Evolutionary conservation across 2,113 vertebrate genomes (phyloP).

Genomic region (Sialia sialis): DNA sequence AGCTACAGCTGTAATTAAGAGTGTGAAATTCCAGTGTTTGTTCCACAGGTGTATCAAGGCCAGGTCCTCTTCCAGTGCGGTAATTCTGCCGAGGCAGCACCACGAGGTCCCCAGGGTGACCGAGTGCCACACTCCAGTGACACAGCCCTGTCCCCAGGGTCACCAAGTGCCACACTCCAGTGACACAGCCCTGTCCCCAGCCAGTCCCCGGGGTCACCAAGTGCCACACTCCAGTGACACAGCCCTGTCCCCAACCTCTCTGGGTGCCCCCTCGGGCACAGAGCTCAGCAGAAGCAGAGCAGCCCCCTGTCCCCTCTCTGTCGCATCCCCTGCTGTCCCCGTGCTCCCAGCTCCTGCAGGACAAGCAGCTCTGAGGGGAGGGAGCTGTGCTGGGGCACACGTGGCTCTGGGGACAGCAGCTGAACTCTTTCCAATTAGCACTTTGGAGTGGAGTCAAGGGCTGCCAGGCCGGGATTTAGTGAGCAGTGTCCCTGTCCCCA

Average conservation of each 20-base stretch:
- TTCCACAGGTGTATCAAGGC: not conserved
- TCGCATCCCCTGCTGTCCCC: not conserved
- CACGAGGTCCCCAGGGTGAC: not conserved
- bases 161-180: too few relatives aligned
- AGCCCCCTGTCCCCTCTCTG: not conserved
- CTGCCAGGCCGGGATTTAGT: conserved; percentile 47
- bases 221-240: too few relatives aligned
- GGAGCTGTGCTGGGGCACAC: not conserved
- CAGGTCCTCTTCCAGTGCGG: not conserved
- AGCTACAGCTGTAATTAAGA: not conserved
- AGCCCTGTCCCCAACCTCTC: not conserved
- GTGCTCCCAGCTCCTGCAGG: not conserved
- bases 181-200: too few relatives aligned
- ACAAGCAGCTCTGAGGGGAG: not conserved
- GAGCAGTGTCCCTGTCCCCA: conserved; percentile 11
- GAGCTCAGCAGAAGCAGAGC: not conserved
- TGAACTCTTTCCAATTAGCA: conserved; percentile 56
- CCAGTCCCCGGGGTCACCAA: too few relatives aligned
- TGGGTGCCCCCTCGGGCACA: not conserved
- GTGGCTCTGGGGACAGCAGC: not conserved
- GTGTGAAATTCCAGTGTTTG: not conserved
- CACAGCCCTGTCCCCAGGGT: not conserved
- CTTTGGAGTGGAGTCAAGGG: conserved; percentile 46
- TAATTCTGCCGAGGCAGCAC: not conserved
- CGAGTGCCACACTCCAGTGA: too few relatives aligned